A percentile compares a stretch with the other conserved stretches of the same genome.
phyloP scores from a whole-genome alignment of 2,888 invertebrate genomes.

The Pecten maximus region DNA sequence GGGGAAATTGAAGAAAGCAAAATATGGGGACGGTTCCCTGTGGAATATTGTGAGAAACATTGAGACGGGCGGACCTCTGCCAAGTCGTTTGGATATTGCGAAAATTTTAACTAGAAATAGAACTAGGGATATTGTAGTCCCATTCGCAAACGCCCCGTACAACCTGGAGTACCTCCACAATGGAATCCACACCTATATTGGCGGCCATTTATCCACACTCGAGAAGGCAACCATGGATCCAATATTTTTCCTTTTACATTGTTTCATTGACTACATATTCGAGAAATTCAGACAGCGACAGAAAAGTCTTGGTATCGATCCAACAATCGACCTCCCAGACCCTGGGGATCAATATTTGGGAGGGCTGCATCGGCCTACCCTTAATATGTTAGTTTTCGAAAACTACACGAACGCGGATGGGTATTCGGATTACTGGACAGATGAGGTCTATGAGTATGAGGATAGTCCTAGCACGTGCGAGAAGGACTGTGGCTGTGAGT shows the following conservation, averaged over 20 bases:
- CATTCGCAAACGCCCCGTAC: background rate
- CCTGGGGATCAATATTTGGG: background rate
- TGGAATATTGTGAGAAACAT: background rate
- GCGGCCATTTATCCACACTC: background rate
- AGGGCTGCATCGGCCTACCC: background rate
- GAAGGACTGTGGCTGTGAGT: constrained; percentile 67
- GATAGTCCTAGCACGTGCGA: constrained; percentile 67
- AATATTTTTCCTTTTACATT: background rate
- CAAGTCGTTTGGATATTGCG: background rate
- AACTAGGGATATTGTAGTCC: background rate
- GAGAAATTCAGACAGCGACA: constrained; percentile 16
- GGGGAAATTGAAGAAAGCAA: constrained; percentile 57
- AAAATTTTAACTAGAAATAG: background rate
- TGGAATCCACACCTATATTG: background rate
- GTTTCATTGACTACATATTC: background rate
- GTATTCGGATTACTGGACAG: constrained; percentile 62
- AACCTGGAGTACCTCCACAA: background rate
- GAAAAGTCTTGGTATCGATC: constrained; percentile 57
- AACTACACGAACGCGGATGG: constrained; percentile 61
- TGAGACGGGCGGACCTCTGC: background rate
- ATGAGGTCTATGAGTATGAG: constrained; percentile 68
- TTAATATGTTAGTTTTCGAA: background rate
- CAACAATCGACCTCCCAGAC: constrained; percentile 54
- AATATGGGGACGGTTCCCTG: background rate
- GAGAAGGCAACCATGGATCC: background rate